phyloP scores from a whole-genome alignment of 2,888 invertebrate genomes.

The Tholera decimalis region DNA sequence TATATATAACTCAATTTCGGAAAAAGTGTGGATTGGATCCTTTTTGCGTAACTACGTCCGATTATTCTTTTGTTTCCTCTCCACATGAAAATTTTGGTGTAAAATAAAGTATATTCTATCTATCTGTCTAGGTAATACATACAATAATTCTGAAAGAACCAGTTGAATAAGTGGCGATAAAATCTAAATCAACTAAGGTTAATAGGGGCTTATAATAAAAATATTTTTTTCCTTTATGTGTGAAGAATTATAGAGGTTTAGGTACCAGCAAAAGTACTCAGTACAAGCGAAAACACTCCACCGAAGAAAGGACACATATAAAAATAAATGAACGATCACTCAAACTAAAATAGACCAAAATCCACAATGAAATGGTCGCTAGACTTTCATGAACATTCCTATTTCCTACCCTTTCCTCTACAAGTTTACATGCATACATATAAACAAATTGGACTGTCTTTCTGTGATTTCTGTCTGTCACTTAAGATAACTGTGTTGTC shows the following conservation, averaged over 20 bases:
- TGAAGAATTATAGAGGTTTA: constrained; percentile 16
- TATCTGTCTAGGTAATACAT: too few species aligned
- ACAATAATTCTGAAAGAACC: too few species aligned
- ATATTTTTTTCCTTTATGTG: background rate
- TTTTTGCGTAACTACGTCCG: too few species aligned
- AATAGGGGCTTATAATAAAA: background rate
- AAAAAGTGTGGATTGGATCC: too few species aligned
- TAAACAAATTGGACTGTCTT: too few species aligned
- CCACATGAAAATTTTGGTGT: too few species aligned
- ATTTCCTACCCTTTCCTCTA: constrained; percentile 36
- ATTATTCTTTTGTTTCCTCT: too few species aligned
- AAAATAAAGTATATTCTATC: too few species aligned
- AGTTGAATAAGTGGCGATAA: background rate
- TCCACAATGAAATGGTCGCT: constrained; percentile 40
- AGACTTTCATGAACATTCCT: constrained; percentile 54
- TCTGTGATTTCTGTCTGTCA: too few species aligned
- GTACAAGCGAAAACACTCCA: constrained; percentile 19
- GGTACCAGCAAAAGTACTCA: constrained; percentile 26
- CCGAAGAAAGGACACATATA: constrained; percentile 35
- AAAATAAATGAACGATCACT: constrained; percentile 53
- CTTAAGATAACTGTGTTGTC: too few species aligned
- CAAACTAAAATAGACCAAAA: constrained; percentile 43
- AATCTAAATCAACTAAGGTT: background rate
- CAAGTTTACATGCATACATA: constrained; percentile 50
- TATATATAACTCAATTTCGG: too few species aligned